Evolutionary conservation across 1,140 invertebrate species (phyloP), one percentile per base, ranked within the genome.

Genomic region (Aphaenogaster rudis): DNA sequence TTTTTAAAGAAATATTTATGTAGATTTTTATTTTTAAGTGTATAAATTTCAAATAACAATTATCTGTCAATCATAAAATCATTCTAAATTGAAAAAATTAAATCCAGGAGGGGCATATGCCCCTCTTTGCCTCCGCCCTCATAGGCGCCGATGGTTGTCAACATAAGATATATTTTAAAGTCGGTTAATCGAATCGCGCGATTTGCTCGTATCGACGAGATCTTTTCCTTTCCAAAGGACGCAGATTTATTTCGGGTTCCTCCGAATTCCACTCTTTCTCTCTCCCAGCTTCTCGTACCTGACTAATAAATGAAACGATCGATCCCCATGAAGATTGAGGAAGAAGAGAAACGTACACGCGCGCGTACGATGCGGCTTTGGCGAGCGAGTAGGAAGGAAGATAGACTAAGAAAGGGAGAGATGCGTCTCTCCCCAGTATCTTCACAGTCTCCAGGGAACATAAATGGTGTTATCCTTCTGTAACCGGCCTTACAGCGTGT

Each of bases 401-500:
- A 66, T 67, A 54, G 36, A 80, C 78, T 81, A 17, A 42, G 78
- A 64, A 66, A 77, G 39, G 61, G 66, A 64, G 61, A 76, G 61
- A 85, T 74, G 77, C 86, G 80, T 86, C 89, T 91, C 90, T 88
- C 57, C 42, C 21, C 39, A 64, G 87, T 92, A 93, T 92, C 91
- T 92, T 93, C 92, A 90, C 87, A 84, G 91, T 76, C 89, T 92
- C 78, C 82, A 71, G 72, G 87, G 87, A 86, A 90, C 91, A 91
- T 93, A 92, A 92, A 74, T 90, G 87, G 86, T 86, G 79, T 91
- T 93, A 93, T 93, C 91, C 92, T 69, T 86, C 71, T 89, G 84
- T 91, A 91, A 85, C 85, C 74, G 76, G 63, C 39, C 61, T 72
- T 77, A 84, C 11, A 36, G 66, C 36, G 63, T 76, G 36, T 61